phyloP scores from a whole-genome alignment of 2,797 vertebrate species.

The Moxostoma hubbsi region DNA sequence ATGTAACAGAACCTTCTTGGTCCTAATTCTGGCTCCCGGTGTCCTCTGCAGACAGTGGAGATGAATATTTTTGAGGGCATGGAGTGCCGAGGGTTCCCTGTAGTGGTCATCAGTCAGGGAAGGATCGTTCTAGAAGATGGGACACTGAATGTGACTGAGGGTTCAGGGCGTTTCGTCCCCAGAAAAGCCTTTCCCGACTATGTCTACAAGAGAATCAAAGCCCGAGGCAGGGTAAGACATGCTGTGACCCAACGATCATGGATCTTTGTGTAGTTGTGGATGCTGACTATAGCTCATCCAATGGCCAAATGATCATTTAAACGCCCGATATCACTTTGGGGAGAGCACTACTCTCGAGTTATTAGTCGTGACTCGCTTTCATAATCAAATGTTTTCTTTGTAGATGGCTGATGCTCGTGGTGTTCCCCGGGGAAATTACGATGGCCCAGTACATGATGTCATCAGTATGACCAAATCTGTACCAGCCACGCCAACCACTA shows the following conservation, averaged over 20 bases:
- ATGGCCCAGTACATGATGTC: constrained; percentile 90
- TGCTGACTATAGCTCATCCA: too few species aligned
- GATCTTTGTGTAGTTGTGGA: too few species aligned
- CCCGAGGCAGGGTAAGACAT: constrained; percentile 85
- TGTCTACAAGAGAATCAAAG: constrained; percentile 93
- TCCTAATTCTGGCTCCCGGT: constrained; percentile 2
- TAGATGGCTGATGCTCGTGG: constrained; percentile 90
- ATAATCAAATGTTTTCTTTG: background rate
- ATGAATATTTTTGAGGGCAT: constrained; percentile 92
- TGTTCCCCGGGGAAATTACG: constrained; percentile 90
- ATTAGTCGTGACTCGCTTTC: background rate
- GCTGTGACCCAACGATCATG: too few species aligned
- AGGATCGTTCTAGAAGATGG: constrained; percentile 85
- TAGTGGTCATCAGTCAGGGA: constrained; percentile 86
- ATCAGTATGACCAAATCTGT: constrained; percentile 76
- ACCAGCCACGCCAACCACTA: constrained; percentile 72
- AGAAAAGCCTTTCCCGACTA: constrained; percentile 91
- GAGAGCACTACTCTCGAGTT: too few species aligned
- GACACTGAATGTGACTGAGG: constrained; percentile 78
- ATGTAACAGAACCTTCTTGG: too few species aligned
- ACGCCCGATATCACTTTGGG: too few species aligned
- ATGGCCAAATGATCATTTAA: too few species aligned
- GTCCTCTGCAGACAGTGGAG: constrained; percentile 81
- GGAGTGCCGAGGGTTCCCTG: constrained; percentile 84
- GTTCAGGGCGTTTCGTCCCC: constrained; percentile 86